phyloP scores from a whole-genome alignment of 2,888 invertebrate genomes.

The Drosophila hamatofila region DNA sequence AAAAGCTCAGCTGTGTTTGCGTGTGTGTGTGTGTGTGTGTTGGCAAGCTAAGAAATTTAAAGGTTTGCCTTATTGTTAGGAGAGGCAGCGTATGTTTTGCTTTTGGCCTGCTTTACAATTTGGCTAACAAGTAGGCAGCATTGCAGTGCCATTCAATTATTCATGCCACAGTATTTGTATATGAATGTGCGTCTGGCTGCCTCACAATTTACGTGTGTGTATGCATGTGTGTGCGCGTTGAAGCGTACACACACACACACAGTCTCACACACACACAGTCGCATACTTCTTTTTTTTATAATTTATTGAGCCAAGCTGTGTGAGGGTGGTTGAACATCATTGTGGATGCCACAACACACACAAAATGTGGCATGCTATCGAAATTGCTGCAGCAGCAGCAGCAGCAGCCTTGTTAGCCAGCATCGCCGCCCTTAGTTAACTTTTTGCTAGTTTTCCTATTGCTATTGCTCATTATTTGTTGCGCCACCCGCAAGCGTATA shows the following conservation, averaged over 20 bases:
- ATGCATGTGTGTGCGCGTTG: slow-evolving; percentile 43
- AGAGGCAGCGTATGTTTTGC: slow-evolving; percentile 19
- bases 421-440: slow-evolving; percentile 76
- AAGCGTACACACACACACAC: slow-evolving; percentile 47
- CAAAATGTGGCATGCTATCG: slow-evolving; percentile 29
- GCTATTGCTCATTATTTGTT: slow-evolving; percentile 65
- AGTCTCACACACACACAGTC: slow-evolving; percentile 11
- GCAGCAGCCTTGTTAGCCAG: slow-evolving; percentile 17
- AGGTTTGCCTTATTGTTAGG: slow-evolving; percentile 51
- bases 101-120: slow-evolving; percentile 50
- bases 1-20: slow-evolving; percentile 18
- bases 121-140: slow-evolving; percentile 64
- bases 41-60: slow-evolving; percentile 36
- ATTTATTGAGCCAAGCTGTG: slow-evolving; percentile 58
- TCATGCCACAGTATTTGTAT: slow-evolving; percentile 55
- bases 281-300: slow-evolving; percentile 52
- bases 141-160: slow-evolving; percentile 74
- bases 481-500: slow-evolving; percentile 53
- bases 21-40: slow-evolving; percentile 2
- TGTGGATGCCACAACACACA: slow-evolving; percentile 68
- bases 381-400: slow-evolving; percentile 38
- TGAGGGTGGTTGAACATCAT: slow-evolving; percentile 57
- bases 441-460: slow-evolving; percentile 74
- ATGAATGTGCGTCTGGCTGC: slow-evolving; percentile 25
- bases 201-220: slow-evolving; percentile 27